Percentiles rank a stretch among this genome's conserved stretches.
Conservation (phyloP, 2,113 vertebrate species). For the Psilopogon haemacephalus region DNA sequence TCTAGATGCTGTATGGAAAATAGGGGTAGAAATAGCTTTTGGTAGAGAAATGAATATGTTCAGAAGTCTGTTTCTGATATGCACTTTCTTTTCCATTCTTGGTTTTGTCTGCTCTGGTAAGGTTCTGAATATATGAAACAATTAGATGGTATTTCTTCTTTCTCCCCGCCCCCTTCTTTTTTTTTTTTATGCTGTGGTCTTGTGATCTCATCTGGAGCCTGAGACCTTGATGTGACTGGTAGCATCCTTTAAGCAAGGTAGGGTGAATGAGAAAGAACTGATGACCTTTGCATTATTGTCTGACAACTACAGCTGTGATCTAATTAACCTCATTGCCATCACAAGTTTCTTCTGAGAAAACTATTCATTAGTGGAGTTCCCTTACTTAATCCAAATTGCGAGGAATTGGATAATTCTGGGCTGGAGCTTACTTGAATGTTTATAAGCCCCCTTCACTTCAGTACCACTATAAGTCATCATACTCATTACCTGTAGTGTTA, state of each 20-base stretch:
- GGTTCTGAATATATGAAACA: background rate
- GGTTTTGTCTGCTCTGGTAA: background rate
- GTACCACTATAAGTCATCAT: background rate
- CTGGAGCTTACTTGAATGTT: background rate
- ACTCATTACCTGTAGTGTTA: background rate
- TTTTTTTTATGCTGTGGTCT: background rate
- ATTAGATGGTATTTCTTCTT: background rate
- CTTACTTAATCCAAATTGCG: background rate
- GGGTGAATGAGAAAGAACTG: background rate
- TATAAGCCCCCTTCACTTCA: background rate
- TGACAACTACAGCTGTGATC: conserved; percentile 23
- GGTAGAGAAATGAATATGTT: background rate
- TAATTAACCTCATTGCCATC: conserved; percentile 1
- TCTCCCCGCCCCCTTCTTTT: background rate
- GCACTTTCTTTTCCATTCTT: background rate
- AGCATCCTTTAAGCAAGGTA: background rate
- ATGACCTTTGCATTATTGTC: background rate
- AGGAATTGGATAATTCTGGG: background rate
- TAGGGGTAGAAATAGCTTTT: background rate
- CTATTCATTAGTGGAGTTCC: background rate
- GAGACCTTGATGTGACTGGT: background rate
- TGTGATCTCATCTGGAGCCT: background rate
- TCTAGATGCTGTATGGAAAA: background rate
- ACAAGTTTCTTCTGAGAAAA: background rate
- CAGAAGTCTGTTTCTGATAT: background rate